Percentiles rank a stretch among this genome's conserved stretches.
Evolutionary conservation across 2,113 vertebrate genomes (phyloP).

Genomic region (Corythornis cristatus): DNA sequence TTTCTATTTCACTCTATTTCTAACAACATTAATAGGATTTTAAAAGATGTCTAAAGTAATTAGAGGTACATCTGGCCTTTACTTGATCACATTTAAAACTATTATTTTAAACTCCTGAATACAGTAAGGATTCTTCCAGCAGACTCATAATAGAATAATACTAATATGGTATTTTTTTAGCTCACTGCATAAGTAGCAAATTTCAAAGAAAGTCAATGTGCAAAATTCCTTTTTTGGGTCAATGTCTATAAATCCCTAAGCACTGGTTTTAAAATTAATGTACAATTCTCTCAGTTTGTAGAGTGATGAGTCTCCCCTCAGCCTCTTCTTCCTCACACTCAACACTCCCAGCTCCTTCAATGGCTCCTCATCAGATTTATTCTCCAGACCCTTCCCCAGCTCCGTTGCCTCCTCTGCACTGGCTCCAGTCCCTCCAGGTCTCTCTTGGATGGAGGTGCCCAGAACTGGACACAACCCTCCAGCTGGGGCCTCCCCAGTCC

Average conservation of each 20-base stretch:
- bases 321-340: too few species aligned
- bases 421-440: too few species aligned
- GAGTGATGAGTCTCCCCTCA: too few species aligned
- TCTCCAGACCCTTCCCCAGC: too few species aligned
- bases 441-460: too few species aligned
- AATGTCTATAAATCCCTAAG: neutral
- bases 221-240: neutral
- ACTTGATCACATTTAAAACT: neutral
- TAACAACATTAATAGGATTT: neutral
- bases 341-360: too few species aligned
- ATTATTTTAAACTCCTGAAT: neutral
- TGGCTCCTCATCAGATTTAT: too few species aligned
- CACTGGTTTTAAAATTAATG: neutral
- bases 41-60: neutral
- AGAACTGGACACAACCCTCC: too few species aligned
- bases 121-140: neutral
- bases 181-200: neutral
- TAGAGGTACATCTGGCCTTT: conserved; percentile 1
- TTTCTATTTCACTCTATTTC: neutral
- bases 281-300: neutral
- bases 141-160: neutral
- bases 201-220: neutral
- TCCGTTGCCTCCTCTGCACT: too few species aligned
- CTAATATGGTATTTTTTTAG: too few species aligned
- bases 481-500: too few species aligned